phyloP scores from a whole-genome alignment of 30 jellyfish, hydroid and myxozoan species.

The Hydra vulgaris region DNA sequence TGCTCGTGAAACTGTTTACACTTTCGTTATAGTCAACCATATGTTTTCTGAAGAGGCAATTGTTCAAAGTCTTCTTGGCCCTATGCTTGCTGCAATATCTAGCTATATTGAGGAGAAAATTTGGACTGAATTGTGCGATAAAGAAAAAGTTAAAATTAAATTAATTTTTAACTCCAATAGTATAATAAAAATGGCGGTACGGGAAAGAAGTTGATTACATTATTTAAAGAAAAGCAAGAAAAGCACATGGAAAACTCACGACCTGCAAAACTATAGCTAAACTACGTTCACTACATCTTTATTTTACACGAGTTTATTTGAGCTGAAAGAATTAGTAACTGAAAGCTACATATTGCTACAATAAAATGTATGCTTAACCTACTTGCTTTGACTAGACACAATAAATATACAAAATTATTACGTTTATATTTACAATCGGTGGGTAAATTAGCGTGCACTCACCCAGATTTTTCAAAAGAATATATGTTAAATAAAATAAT shows the following conservation, averaged over 20 bases:
- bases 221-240: background rate
- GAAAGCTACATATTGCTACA: conserved; percentile 7
- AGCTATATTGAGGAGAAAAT: no score
- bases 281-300: background rate
- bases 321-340: conserved; percentile 2
- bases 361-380: background rate
- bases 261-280: background rate
- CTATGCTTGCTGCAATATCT: no score
- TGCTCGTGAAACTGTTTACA: conserved; percentile 4
- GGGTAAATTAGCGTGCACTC: no score
- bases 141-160: background rate
- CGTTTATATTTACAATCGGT: no score
- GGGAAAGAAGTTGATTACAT: background rate
- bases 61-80: no score
- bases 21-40: background rate
- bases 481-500: no score
- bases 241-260: background rate
- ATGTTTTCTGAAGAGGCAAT: conserved; percentile 2
- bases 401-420: no score
- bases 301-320: background rate
- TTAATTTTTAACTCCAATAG: background rate
- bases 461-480: no score
- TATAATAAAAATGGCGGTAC: no score
- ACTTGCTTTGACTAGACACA: no score
- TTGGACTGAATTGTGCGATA: background rate